Evolutionary conservation across 2,797 vertebrate genomes (phyloP), one percentile per base, ranked within the genome.

Genomic region (Enoplosus armatus): DNA sequence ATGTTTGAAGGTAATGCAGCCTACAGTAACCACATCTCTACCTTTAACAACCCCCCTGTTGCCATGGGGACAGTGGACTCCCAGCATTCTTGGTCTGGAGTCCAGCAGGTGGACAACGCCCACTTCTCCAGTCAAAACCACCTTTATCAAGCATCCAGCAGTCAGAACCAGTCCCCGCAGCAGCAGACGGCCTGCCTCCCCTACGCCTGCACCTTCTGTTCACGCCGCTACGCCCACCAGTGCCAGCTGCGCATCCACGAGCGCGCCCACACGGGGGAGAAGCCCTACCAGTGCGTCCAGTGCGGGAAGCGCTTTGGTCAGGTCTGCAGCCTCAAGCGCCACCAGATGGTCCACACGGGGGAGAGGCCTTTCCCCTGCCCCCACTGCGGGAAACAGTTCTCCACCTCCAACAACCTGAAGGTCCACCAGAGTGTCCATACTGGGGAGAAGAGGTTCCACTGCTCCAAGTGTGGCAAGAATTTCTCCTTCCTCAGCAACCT

Each of bases 401-500:
- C 88, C 33, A 88, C 86, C 35, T 89, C 87, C 12, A 89, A 87
- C 80, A 91, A 92, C 62, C 77, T 92, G 51, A 93, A 90, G 64
- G 91, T 92, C 18, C 92, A 94, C 63, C 92, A 92, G 76, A 92
- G 87, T 1, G 90, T 93, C 24, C 93, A 94, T 77, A 93, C 93
- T 0, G 91, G 91, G 4, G 90, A 93, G 64, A 92, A 85, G 37
- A 85, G 72, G 24, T 94, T 92, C 29, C 80, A 83, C 50, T 94
- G 93, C 64, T 50, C 82, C 27, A 89, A 88, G 33, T 94, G 93
- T 50, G 88, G 90, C 48, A 92, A 90, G 67, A 84, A 80, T 50
- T 94, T 92, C 72, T 91, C 89, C 35, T 91, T 92, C 56, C 87
- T 89, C 26, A 92, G 92, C 37, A 92, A 89, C 60, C 77, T 92